These are phyloP conservation scores for Rhinogobius similis DNA, from an alignment of 2,113 vertebrate genomes.

Conservation along the genomic window DNA sequence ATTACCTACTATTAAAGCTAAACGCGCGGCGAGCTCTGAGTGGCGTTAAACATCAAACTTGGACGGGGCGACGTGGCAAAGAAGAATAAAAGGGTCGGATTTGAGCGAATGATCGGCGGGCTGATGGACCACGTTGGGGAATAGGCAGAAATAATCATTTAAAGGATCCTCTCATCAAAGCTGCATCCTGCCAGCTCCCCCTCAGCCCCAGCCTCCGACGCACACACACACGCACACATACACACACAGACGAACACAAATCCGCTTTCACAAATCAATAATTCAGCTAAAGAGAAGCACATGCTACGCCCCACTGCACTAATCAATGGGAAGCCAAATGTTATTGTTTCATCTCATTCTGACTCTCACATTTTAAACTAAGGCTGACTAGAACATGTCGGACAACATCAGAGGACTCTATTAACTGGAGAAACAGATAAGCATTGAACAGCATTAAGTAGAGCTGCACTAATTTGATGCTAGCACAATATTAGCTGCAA, in stretches of 20 bases:
- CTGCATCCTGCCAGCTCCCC: slow-evolving; percentile 51
- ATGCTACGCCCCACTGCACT: slow-evolving; percentile 71
- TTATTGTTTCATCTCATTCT: slow-evolving; percentile 77
- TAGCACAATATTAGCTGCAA: background rate
- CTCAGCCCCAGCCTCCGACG: slow-evolving; percentile 55
- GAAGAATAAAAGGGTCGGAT: slow-evolving; percentile 37
- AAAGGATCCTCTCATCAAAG: slow-evolving; percentile 65
- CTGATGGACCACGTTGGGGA: slow-evolving; percentile 39
- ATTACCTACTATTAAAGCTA: slow-evolving; percentile 58
- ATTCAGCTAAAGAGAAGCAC: slow-evolving; percentile 76
- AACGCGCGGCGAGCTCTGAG: slow-evolving; percentile 45
- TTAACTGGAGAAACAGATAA: slow-evolving; percentile 30
- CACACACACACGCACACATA: slow-evolving; percentile 15
- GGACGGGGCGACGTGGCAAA: slow-evolving; percentile 18
- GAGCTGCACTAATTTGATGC: background rate
- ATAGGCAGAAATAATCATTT: slow-evolving; percentile 55
- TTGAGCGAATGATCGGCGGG: slow-evolving; percentile 42
- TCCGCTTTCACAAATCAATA: slow-evolving; percentile 72
- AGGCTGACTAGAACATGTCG: slow-evolving; percentile 41
- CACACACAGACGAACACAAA: slow-evolving; percentile 42
- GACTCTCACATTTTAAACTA: slow-evolving; percentile 72
- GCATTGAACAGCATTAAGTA: background rate
- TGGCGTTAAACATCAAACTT: slow-evolving; percentile 30
- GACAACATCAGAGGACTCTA: slow-evolving; percentile 31
- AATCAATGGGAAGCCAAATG: slow-evolving; percentile 76